Evolutionary conservation across 2,113 vertebrate species (phyloP), one percentile per base, ranked within the genome.

Genomic region (Indicator maculatus): DNA sequence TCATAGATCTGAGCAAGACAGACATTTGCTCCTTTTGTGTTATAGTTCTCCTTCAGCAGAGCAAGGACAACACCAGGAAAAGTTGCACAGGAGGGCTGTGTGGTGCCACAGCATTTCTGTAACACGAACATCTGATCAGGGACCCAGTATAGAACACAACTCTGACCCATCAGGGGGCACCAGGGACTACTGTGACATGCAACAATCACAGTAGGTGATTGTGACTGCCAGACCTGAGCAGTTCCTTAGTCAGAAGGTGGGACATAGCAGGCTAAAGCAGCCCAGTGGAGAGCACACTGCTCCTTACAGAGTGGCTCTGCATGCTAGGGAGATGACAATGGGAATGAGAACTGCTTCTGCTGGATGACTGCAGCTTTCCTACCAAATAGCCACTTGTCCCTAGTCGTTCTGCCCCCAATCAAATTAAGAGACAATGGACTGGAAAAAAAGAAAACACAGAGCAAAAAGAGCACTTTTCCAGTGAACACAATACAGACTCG

Each of bases 221-320:
- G n/a, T n/a, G n/a, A 31, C 16, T 0, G 0, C 41, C 55, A 38
- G n/a, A 45, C 8, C 27, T 4, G 38, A 60, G 77, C 45, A 67
- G 71, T 11, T 30, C 28, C 28, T 28, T 24, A 61, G 56, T 6
- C 71, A 13, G 75, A 77, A 44, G 36, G 21, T 67, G n/a, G 15
- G 69, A 31, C 30, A 20, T 0, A 20, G 21, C 30, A 33, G 27
- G 15, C 21, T 76, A 23, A 24, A 88, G 50, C 38, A 24, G 21
- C 4, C 20, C 16, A 23, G 3, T 0, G 2, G 38, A 76, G 64
- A 88, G 17, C 24, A 55, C 17, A 1, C 12, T 24, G 44, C 27
- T 44, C 0, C 0, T 61, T 33, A 26, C 2, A 1, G 16, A 91
- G 12, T 8, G 8, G 41, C 26, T 76, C 44, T 38, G 4, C 2